phyloP scores from a whole-genome alignment of 2,888 invertebrate genomes.

The Cyaniris semiargus region DNA sequence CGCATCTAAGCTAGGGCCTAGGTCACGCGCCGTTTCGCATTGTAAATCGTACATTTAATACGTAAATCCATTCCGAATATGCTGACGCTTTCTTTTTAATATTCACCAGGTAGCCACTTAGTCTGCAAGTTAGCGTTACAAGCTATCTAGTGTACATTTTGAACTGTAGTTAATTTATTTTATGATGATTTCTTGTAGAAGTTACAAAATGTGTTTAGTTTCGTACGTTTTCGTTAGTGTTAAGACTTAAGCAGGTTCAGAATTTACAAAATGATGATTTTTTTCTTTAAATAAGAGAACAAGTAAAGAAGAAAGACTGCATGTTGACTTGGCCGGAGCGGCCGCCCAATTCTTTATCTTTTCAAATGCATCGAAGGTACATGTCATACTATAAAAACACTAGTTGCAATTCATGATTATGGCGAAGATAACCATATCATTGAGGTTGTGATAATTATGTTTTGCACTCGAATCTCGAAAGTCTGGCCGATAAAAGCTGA shows the following conservation, averaged over 20 bases:
- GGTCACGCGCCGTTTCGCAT: conserved; percentile 26
- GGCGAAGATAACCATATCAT: background rate
- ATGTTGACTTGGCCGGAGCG: background rate
- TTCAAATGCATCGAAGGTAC: background rate
- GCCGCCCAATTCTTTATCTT: background rate
- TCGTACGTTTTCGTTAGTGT: background rate
- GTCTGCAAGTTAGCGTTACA: background rate
- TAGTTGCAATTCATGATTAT: background rate
- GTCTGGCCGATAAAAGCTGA: conserved; percentile 23
- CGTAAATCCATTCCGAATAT: conserved; percentile 7
- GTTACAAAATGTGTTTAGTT: background rate
- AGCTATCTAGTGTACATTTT: background rate
- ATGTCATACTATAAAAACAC: background rate
- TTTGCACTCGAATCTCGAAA: background rate
- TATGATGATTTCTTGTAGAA: background rate
- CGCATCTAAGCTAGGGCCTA: conserved; percentile 30
- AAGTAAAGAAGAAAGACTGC: background rate
- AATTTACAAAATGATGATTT: background rate
- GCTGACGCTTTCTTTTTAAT: conserved; percentile 27
- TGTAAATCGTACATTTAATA: conserved; percentile 24
- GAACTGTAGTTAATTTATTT: background rate
- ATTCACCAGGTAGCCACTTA: conserved; percentile 7
- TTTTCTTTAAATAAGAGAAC: no score
- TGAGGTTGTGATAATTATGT: conserved; percentile 21
- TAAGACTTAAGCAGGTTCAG: background rate